Percentiles rank a stretch among this genome's conserved stretches.
Conservation (phyloP, 1,140 invertebrate genomes). For the Ephestia elutella region DNA sequence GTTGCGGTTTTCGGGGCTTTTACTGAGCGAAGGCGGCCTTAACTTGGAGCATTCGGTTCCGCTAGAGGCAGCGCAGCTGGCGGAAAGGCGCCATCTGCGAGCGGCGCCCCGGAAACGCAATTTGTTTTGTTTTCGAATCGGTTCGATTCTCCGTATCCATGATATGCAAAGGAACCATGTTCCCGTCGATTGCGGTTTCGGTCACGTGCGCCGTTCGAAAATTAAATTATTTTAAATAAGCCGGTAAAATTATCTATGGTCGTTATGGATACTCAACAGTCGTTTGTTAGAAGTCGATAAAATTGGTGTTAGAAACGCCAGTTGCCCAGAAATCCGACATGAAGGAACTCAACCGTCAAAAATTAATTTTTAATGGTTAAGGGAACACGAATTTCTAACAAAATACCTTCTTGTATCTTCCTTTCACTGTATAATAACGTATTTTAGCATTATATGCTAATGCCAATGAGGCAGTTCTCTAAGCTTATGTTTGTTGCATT, state of each 20-base stretch:
- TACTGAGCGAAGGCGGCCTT: slow-evolving; percentile 26
- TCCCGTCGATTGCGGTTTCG: slow-evolving; percentile 37
- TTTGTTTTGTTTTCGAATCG: slow-evolving; percentile 61
- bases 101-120: slow-evolving; percentile 54
- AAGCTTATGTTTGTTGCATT: not conserved
- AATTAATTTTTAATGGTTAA: slow-evolving; percentile 23
- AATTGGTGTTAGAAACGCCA: slow-evolving; percentile 3
- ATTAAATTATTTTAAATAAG: slow-evolving; percentile 14
- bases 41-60: slow-evolving; percentile 31
- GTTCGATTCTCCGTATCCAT: slow-evolving; percentile 32
- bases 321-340: not conserved
- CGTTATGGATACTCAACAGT: not conserved
- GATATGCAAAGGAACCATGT: slow-evolving; percentile 11
- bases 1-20: slow-evolving; percentile 5
- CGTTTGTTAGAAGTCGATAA: slow-evolving; percentile 5
- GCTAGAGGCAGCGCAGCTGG: slow-evolving; percentile 46
- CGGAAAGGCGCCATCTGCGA: slow-evolving; percentile 64
- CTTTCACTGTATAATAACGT: too few species aligned
- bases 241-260: slow-evolving; percentile 9
- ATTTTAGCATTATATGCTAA: not conserved
- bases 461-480: too few species aligned
- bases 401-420: too few species aligned
- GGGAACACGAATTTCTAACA: slow-evolving; percentile 12
- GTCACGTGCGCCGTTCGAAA: slow-evolving; percentile 37
- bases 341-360: slow-evolving; percentile 19